Percentiles rank a stretch among this genome's conserved stretches.
Evolutionary conservation across 2,797 vertebrate genomes (phyloP).

Genomic region (Anomalospiza imberbis): DNA sequence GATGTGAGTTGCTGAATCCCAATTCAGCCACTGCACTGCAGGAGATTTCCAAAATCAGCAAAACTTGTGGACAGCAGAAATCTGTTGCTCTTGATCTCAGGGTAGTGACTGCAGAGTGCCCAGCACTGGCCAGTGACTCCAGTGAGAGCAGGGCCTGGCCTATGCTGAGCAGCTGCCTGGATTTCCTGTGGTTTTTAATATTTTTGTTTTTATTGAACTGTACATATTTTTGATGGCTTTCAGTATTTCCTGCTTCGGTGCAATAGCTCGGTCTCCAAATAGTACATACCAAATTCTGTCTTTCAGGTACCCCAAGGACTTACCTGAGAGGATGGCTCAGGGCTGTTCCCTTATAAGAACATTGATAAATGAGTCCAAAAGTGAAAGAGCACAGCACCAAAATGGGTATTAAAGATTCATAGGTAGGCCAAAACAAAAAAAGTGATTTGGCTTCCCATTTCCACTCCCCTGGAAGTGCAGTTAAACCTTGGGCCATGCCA

Average conservation of each 20-base stretch:
- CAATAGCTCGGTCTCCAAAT: not conserved
- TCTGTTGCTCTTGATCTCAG: not conserved
- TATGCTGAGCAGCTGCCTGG: not conserved
- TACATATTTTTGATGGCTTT: not conserved
- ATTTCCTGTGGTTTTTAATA: not conserved
- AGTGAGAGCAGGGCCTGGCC: not conserved
- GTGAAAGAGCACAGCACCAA: not conserved
- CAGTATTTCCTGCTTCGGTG: not conserved
- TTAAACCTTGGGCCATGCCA: not conserved
- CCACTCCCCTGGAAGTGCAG: not conserved
- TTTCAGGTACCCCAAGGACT: not conserved
- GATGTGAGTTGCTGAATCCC: not conserved
- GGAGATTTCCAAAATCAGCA: not conserved
- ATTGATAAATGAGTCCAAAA: not conserved
- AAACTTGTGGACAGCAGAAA: not conserved
- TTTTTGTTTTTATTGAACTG: not conserved
- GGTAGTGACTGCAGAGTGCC: not conserved
- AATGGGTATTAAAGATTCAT: not conserved
- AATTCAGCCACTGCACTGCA: not conserved
- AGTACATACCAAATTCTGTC: not conserved
- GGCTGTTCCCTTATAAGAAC: not conserved
- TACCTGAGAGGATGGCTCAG: not conserved
- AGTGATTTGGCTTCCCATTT: not conserved
- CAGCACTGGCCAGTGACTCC: not conserved
- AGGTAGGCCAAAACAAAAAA: not conserved